Evolutionary conservation across 2,888 invertebrate genomes (phyloP), one percentile per base, ranked within the genome.

Genomic region (Parochlus steinenii): DNA sequence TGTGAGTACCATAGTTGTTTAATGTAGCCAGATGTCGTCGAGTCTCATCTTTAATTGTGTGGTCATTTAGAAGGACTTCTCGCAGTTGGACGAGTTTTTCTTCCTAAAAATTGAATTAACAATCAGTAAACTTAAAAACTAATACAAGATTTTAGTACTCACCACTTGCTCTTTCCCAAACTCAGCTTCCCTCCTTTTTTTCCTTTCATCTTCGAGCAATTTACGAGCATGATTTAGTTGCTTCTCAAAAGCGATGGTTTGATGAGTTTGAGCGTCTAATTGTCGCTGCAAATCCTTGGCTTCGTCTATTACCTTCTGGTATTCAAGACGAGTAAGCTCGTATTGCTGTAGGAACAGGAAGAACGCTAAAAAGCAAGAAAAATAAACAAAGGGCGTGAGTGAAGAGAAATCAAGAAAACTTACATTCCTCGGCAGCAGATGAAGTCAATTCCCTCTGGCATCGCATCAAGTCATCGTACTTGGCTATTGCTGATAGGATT

Each of bases 201-300:
- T 69, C 46, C 76, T 79, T 49, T 89, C 87, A 40, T 74, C 70
- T 46, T 87, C 87, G 2, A 87, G 61, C 25, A 87, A 63, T 45
- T 75, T 75, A 37, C 87, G 65, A 0, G 83, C 83, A 54, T 81
- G 78, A 44, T 74, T 74, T 41, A 90, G 66, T 52, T 85, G 83
- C 4, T 74, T 72, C 47, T 87, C 82, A 47, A 83, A 65, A 46
- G 77, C 75, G 5, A 72, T 67, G 39, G 78, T 71, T 30, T 81
- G 78, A 14, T 71, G 65, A 23, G 78, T 69, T 4, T 77, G 69
- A 33, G 71, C 69, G 41, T 80, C 75, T 17, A 86, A 55, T 46
- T 75, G 71, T 1, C 67, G 61, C 46, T 79, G 78, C 14, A 86
- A 63, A 1, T 79, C 64, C 26, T 65, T 62, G n/a, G 78, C 71